Evolutionary conservation across 2,888 invertebrate species (phyloP), one percentile per base, ranked within the genome.

Genomic region (Yponomeuta malinellus): DNA sequence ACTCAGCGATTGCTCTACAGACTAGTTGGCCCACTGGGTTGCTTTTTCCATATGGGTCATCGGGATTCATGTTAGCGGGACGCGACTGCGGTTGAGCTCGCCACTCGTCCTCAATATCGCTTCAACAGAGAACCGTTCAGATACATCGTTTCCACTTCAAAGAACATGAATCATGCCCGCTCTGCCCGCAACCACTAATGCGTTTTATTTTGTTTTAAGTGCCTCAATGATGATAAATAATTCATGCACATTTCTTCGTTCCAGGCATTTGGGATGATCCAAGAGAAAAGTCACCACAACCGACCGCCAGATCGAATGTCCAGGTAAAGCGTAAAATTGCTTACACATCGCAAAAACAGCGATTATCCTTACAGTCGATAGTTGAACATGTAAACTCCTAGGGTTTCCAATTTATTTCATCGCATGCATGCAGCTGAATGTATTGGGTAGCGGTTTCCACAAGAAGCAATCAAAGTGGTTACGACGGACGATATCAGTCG

Each of bases 241-340:
- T 68, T 29, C 52, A 48, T 12, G 52, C 6, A 68, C 68, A 31
- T 68, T 37, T 73, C 68, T 71, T 88, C 84, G 80, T 90, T 88
- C 71, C 90, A 91, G 91, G 79, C 85, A 83, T 85, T 80, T 88
- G 91, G 87, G 88, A 91, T 91, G 90, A 85, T 79, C 84, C 82
- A 86, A 81, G 78, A 77, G 78, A 83, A 77, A 76, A 83, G 80
- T 75, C 84, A 81, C 75, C 82, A 81, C 74, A 82, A 84, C 80
- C 84, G 81, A 80, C 87, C 88, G 77, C 87, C 90, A 73, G 86
- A 89, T 83, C 88, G 84, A 79, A 87, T 88, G 90, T 83, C 84
- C 81, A 87, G 88, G 91, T 90, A 79, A 80, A 76, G 64, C 48
- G 2, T 68, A 23, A 64, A 48, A 48, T 48, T 37, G 12, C 43